Percentiles rank a stretch among this genome's conserved stretches.
These are phyloP conservation scores for Ips typographus DNA, from an alignment of 1,140 invertebrate species.

Conservation along the genomic window DNA sequence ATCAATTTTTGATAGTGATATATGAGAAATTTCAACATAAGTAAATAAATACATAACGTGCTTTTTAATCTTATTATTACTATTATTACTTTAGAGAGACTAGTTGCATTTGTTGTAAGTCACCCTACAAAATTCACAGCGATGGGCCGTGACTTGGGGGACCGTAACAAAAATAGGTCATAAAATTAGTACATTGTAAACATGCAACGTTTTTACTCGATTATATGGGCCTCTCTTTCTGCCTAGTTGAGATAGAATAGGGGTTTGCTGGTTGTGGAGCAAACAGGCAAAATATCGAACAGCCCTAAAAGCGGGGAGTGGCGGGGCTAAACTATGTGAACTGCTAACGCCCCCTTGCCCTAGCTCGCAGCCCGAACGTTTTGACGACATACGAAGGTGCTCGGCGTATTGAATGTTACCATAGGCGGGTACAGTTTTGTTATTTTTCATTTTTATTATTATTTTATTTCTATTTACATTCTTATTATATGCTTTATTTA, in stretches of 20 bases:
- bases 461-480: not conserved
- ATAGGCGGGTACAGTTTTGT: not conserved
- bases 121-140: not conserved
- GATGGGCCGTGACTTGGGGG: slow-evolving; percentile 16
- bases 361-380: slow-evolving; percentile 19
- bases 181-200: not conserved
- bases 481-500: no score
- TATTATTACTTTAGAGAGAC: no score
- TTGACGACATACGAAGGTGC: slow-evolving; percentile 1
- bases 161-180: slow-evolving; percentile 7
- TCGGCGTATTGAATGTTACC: slow-evolving; percentile 1
- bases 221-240: no score
- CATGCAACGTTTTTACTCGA: not conserved
- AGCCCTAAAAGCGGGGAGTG: slow-evolving; percentile 34
- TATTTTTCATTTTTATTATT: not conserved
- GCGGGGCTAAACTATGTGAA: slow-evolving; percentile 43
- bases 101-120: not conserved
- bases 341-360: slow-evolving; percentile 46
- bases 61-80: no score
- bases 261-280: no score
- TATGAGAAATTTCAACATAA: no score
- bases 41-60: no score
- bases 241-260: no score
- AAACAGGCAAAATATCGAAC: no score
- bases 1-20: not conserved